Base-by-base conservation (phyloP, 2,888 invertebrate genomes). In the Junonia oenone region DNA sequence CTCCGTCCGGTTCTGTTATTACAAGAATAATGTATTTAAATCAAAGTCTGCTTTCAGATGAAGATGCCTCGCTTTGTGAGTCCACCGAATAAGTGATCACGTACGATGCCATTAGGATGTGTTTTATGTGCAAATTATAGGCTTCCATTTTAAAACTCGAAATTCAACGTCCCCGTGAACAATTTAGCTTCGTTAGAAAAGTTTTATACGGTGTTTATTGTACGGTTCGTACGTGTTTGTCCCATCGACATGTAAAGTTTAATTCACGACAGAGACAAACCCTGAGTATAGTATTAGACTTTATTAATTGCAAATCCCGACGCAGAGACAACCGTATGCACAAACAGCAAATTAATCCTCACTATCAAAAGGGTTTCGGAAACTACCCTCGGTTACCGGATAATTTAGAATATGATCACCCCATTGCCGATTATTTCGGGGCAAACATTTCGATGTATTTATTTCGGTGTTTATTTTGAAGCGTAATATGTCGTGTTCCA, bases 51-150 rank as follows among this genome's bases (percentile, higher is more conserved):
- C 87, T 86, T 86, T 85, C 83, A 84, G 86, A 84, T 80, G 82
- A 88, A 88, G 88, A 86, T 82, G 82, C 71, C 74, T 72, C 78
- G 76, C 81, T 87, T 88, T 86, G 84, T 88, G 80, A 81, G 76
- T 73, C 72, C 70, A 67, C 68, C 78, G 81, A 83, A 83, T 87
- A 87, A 88, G 86, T 87, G 87, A 86, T 84, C 90, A 90, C 90
- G 90, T 89, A 87, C 83, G 78, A 66, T 64, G 70, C 76, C 83
- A 88, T 87, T 85, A 86, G 88, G 88, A 85, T 85, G 86, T 82
- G 84, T 88, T 90, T 90, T 90, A 87, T 87, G 87, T 88, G 86
- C 82, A 90, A 90, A 90, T 90, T 90, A 87, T 86, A 87, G 87
- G 75, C 78, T 83, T 72, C 77, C 81, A 81, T 90, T 90, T 90